These are phyloP conservation scores for Nothobranchius kuhntae DNA, from an alignment of 2,113 vertebrate species.

Conservation along the genomic window DNA sequence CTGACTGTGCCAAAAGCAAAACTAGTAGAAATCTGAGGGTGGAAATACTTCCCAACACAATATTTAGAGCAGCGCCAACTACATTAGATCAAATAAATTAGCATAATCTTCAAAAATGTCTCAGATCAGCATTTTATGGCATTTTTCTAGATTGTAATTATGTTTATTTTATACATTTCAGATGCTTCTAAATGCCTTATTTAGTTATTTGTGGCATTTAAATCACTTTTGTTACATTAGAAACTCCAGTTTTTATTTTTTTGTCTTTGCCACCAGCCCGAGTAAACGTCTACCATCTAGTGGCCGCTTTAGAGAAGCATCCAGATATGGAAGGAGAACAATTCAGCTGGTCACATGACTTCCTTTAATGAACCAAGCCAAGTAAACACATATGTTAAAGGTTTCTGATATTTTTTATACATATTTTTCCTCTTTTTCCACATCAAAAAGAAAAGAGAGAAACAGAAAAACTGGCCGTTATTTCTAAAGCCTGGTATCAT, in stretches of 20 bases:
- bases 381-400: constrained; percentile 91
- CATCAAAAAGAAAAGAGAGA: constrained; percentile 48
- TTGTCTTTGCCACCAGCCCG: not conserved
- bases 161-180: too few species aligned
- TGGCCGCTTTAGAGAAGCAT: constrained; percentile 37
- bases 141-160: too few species aligned
- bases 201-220: too few species aligned
- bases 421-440: constrained; percentile 50
- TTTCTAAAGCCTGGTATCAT: constrained; percentile 37
- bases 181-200: too few species aligned
- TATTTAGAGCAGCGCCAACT: too few species aligned
- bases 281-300: constrained; percentile 57
- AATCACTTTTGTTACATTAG: too few species aligned
- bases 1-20: too few species aligned
- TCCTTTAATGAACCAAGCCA: constrained; percentile 90
- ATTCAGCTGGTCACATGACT: constrained; percentile 82
- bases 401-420: constrained; percentile 86
- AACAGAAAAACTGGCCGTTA: constrained; percentile 72
- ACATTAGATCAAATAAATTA: too few species aligned
- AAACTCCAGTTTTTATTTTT: too few species aligned
- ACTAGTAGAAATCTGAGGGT: too few species aligned
- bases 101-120: too few species aligned
- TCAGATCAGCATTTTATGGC: too few species aligned
- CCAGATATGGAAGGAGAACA: constrained; percentile 26
- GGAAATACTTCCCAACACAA: not conserved